A percentile compares a stretch with the other conserved stretches of the same genome.
Evolutionary conservation across 2,113 vertebrate species (phyloP).

Genomic region (Leucopsar rothschildi): DNA sequence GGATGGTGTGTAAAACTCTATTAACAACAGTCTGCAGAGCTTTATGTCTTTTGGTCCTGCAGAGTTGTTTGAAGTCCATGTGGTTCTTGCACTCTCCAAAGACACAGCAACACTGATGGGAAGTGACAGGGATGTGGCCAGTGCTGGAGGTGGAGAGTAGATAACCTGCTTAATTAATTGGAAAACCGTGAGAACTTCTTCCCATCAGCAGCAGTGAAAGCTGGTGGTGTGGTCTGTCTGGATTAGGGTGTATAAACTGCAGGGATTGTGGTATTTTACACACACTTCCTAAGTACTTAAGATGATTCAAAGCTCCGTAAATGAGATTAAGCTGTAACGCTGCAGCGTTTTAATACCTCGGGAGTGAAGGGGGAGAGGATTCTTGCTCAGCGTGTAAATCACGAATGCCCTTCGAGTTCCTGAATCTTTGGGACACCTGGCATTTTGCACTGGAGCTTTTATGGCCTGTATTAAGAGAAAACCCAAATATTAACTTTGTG

Average conservation of each 20-base stretch:
- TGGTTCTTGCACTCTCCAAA: not conserved
- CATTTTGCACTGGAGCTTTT: not conserved
- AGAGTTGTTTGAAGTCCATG: not conserved
- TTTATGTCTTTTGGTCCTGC: not conserved
- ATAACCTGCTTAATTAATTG: not conserved
- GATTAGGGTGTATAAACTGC: constrained; percentile 13
- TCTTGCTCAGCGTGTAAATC: constrained; percentile 45
- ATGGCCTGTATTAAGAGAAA: not conserved
- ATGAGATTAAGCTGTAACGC: constrained; percentile 55
- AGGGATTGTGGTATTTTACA: constrained; percentile 38
- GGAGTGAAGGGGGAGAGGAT: not conserved
- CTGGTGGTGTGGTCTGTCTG: not conserved
- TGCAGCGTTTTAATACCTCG: constrained; percentile 46
- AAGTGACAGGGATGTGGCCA: not conserved
- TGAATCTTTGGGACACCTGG: not conserved
- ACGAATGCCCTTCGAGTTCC: not conserved
- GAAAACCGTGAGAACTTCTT: not conserved
- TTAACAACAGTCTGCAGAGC: not conserved
- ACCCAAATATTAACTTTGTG: not conserved
- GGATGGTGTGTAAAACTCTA: not conserved
- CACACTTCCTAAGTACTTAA: constrained; percentile 48
- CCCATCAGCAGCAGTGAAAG: not conserved
- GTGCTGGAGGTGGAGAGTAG: not conserved
- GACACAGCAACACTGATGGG: rapidly evolving
- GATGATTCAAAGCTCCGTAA: constrained; percentile 60